Conservation (phyloP, 2,797 vertebrate species). For the Dryobates pubescens region DNA sequence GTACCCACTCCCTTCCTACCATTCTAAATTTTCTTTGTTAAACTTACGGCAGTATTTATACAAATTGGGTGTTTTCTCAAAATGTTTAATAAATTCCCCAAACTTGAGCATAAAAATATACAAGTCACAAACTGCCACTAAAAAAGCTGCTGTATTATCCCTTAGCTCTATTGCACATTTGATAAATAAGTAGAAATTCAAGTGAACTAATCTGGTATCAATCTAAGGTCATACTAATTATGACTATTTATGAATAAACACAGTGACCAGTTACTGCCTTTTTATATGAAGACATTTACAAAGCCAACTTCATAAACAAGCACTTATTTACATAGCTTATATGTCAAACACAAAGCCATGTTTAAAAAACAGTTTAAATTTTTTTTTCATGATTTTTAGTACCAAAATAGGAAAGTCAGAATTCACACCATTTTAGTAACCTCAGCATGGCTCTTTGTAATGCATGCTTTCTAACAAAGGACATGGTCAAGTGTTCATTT, state of each 20-base stretch:
- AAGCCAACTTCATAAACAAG: neutral
- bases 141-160: neutral
- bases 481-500: rapidly evolving
- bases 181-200: neutral
- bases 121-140: neutral
- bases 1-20: neutral
- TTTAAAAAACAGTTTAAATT: neutral
- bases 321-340: neutral
- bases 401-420: neutral
- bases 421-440: neutral
- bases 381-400: neutral
- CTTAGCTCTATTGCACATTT: neutral
- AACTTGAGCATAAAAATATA: neutral
- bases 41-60: neutral
- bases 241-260: neutral
- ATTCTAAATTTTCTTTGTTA: neutral
- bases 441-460: neutral
- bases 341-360: neutral
- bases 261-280: neutral
- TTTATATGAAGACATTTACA: neutral
- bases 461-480: neutral
- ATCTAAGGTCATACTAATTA: neutral
- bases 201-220: neutral
- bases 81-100: neutral
- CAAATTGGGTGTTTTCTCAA: neutral